Evolutionary conservation across 2,797 vertebrate species (phyloP), one percentile per base, ranked within the genome.

Genomic region (Sebastes hubbsi): DNA sequence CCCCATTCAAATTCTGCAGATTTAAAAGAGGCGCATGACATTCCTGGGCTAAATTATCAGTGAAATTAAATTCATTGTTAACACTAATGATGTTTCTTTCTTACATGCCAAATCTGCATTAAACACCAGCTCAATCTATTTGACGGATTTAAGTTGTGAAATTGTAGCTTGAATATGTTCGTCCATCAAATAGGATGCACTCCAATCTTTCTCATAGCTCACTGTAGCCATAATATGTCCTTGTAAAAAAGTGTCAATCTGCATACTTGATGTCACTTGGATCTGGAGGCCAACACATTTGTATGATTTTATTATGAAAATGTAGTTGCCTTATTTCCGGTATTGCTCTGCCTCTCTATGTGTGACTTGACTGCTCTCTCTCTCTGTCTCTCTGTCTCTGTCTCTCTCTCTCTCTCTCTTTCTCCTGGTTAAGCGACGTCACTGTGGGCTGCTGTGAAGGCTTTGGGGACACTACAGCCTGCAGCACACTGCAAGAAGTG

Each of bases 391-490:
- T 18, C 16, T 8, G 18, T 46, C 16, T 18, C n/a, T n/a, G 1
- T 20, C 42, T 46, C 16, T 46, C 42, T 46, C 42, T 46, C 42
- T 46, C 16, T 46, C 42, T 46, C 42, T 24, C 34, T 67, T 62
- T 18, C 74, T 82, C 78, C 72, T 69, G n/a, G 72, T 78, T 42
- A 38, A 59, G 68, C 87, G 88, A 93, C 92, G 90, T 93, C 92
- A 93, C 87, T 73, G 55, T 20, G 77, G 38, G 78, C 73, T 76
- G 71, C 68, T 82, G 64, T 64, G 76, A 18, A 66, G 12, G 59
- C 82, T 68, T 46, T 13, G 46, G 84, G 80, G 81, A 84, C 30
- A 2, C 20, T 6, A 2, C 22, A 34, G n/a, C 59, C 74, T 32
- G 5, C 67, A 82, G 69, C 77, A 82, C 77, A 56, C 62, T 55